phyloP scores from a whole-genome alignment of 2,113 vertebrate species.

The Ciconia maguari region DNA sequence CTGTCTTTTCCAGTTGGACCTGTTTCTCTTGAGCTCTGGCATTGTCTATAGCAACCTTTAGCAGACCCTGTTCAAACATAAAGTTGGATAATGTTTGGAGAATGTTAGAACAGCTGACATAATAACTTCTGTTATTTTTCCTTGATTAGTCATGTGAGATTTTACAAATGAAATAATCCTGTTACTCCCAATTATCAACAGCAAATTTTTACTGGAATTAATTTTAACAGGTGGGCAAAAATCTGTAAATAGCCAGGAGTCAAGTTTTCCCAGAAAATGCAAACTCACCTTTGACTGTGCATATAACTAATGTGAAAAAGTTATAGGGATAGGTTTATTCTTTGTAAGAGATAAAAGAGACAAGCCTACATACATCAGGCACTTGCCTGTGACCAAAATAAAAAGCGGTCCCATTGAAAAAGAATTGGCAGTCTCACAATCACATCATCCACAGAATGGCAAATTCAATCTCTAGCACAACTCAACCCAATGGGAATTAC shows the following conservation, averaged over 20 bases:
- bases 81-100: slow-evolving; percentile 22
- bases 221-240: neutral
- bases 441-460: neutral
- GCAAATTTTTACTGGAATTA: neutral
- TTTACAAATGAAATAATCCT: neutral
- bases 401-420: neutral
- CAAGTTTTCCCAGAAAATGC: neutral
- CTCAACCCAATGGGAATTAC: neutral
- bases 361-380: neutral
- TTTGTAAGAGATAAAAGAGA: neutral
- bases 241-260: neutral
- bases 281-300: neutral
- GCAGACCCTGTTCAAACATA: slow-evolving; percentile 84
- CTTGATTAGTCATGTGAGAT: neutral
- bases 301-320: neutral
- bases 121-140: neutral
- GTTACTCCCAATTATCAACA: neutral
- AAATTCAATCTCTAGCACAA: neutral
- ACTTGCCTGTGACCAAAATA: neutral
- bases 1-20: slow-evolving; percentile 98
- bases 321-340: neutral
- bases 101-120: neutral
- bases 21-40: slow-evolving; percentile 99
- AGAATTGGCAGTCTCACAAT: neutral
- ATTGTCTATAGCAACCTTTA: slow-evolving; percentile 99